Evolutionary conservation across 2,113 vertebrate species (phyloP).

Genomic region (Dolichotis patagonum): DNA sequence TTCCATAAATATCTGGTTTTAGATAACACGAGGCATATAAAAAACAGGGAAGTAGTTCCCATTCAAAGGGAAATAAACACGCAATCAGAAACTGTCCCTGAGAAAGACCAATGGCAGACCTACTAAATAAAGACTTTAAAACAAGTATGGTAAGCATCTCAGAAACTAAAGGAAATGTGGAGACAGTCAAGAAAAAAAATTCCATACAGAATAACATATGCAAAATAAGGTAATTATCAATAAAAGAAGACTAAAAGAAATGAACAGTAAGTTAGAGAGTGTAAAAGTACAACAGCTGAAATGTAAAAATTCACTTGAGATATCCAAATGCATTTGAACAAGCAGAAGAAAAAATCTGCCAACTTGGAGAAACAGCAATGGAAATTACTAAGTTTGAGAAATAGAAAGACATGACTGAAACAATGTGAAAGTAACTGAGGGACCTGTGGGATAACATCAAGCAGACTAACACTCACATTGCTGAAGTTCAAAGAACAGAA

Average conservation of each 20-base stretch:
- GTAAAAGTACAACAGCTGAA: background rate
- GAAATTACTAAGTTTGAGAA: background rate
- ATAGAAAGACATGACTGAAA: background rate
- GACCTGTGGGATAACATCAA: background rate
- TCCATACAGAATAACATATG: background rate
- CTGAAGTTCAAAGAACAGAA: background rate
- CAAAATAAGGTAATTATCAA: background rate
- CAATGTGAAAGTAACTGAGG: background rate
- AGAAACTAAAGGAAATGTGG: background rate
- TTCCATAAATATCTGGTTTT: background rate
- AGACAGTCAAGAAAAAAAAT: background rate
- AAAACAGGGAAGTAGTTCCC: background rate
- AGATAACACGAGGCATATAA: background rate
- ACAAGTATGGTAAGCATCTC: background rate
- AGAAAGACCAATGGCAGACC: background rate
- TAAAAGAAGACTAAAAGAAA: background rate
- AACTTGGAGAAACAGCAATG: conserved; percentile 7
- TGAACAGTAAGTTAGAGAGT: background rate
- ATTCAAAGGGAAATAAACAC: background rate
- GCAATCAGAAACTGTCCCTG: background rate
- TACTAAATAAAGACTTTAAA: conserved; percentile 26
- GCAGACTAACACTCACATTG: background rate
- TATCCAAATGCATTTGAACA: background rate
- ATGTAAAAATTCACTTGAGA: background rate
- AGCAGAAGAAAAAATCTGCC: background rate